A percentile compares a stretch with the other conserved stretches of the same genome.
phyloP scores from a whole-genome alignment of 2,113 vertebrate genomes.

The Orthonyx spaldingii region DNA sequence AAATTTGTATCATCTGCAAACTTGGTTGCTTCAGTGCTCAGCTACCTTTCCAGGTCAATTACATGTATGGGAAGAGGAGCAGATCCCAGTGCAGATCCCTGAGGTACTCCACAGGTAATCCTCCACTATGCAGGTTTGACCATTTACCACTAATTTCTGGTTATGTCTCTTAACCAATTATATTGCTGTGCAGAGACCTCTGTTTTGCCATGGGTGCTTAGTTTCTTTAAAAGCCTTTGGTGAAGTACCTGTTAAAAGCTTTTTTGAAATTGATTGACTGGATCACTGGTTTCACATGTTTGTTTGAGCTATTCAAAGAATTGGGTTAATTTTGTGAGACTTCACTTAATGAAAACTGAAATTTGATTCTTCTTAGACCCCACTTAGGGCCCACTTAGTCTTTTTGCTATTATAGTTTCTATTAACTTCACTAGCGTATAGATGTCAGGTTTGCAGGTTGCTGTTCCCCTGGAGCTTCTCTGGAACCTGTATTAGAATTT shows the following conservation, averaged over 20 bases:
- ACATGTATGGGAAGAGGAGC: neutral
- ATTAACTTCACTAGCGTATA: neutral
- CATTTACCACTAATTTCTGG: neutral
- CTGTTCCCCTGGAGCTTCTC: neutral
- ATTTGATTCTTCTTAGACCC: neutral
- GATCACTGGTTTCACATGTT: neutral
- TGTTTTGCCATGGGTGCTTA: neutral
- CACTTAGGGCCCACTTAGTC: neutral
- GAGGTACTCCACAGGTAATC: neutral
- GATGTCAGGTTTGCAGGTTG: neutral
- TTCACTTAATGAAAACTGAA: neutral
- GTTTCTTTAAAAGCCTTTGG: neutral
- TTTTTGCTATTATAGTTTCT: neutral
- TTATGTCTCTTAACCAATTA: neutral
- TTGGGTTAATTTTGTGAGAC: neutral
- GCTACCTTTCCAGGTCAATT: neutral
- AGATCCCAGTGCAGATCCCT: neutral
- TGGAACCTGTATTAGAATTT: neutral
- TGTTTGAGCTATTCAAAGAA: neutral
- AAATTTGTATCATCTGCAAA: neutral
- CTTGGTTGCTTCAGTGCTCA: neutral
- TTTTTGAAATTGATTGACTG: neutral
- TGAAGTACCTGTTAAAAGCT: neutral
- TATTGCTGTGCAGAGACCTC: neutral
- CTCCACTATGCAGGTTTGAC: neutral